Evolutionary conservation across 2,797 vertebrate genomes (phyloP).

Genomic region (Leucoraja ocellata): DNA sequence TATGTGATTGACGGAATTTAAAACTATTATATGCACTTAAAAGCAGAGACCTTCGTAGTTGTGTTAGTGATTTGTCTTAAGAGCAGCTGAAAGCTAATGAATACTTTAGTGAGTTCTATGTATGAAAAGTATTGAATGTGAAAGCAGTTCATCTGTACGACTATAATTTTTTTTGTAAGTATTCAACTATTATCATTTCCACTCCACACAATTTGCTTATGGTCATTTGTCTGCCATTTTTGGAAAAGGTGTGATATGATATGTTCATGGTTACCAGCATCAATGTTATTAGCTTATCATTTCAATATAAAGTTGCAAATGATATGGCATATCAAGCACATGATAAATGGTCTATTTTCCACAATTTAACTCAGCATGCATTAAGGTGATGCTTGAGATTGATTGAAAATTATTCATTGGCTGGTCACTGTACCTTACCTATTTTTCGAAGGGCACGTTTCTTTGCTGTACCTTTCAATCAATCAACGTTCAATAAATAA

Average conservation of each 20-base stretch:
- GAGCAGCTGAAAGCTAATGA: slow-evolving; percentile 56
- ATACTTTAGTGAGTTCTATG: slow-evolving; percentile 46
- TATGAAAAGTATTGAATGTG: neutral
- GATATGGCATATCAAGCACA: too few species aligned
- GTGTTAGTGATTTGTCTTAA: slow-evolving; percentile 60
- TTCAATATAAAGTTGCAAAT: neutral
- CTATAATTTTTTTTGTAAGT: neutral
- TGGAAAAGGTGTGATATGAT: neutral
- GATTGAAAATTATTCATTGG: neutral
- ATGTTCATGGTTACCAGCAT: neutral
- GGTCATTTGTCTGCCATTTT: neutral
- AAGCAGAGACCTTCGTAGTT: slow-evolving; percentile 55
- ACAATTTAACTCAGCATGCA: neutral
- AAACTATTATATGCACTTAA: slow-evolving; percentile 67
- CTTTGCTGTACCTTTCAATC: too few species aligned
- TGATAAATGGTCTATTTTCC: neutral
- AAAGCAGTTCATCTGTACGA: neutral
- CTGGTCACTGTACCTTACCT: neutral
- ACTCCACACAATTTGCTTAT: neutral
- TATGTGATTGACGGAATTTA: slow-evolving; percentile 67
- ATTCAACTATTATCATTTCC: neutral
- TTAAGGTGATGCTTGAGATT: neutral
- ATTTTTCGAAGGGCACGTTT: neutral
- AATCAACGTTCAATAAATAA: too few species aligned
- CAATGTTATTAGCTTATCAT: neutral